phyloP scores from a whole-genome alignment of 2,888 invertebrate genomes.

The Minunthozetes semirufus region DNA sequence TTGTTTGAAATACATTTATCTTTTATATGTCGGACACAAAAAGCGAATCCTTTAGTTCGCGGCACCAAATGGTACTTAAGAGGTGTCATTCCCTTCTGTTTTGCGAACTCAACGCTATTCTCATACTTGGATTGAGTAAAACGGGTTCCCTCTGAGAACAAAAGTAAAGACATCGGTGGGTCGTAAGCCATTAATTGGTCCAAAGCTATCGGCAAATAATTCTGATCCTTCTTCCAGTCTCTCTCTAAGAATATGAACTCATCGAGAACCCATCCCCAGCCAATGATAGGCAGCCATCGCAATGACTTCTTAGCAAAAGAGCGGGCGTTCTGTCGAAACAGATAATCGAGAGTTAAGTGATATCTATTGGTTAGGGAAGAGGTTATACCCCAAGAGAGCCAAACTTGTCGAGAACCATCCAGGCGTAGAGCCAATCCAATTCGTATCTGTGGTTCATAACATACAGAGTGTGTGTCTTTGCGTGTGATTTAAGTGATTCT shows the following conservation, averaged over 20 bases:
- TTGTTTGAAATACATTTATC: slow-evolving; percentile 49
- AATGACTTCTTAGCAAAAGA: slow-evolving; percentile 89
- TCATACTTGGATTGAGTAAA: slow-evolving; percentile 79
- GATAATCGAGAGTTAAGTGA: not conserved
- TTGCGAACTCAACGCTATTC: slow-evolving; percentile 77
- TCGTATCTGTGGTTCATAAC: slow-evolving; percentile 94
- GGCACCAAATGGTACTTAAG: slow-evolving; percentile 85
- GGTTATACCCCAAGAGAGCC: slow-evolving; percentile 65
- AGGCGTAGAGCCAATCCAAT: slow-evolving; percentile 90
- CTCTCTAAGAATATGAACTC: slow-evolving; percentile 90
- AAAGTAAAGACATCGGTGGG: slow-evolving; percentile 72
- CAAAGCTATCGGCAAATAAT: slow-evolving; percentile 70
- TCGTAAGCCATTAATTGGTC: slow-evolving; percentile 77
- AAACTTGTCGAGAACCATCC: slow-evolving; percentile 77
- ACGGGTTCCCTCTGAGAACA: slow-evolving; percentile 89
- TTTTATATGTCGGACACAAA: slow-evolving; percentile 72
- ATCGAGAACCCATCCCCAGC: slow-evolving; percentile 94
- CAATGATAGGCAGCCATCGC: slow-evolving; percentile 78
- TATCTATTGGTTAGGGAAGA: not conserved
- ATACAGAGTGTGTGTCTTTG: slow-evolving; percentile 79
- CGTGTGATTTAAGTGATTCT: slow-evolving; percentile 56
- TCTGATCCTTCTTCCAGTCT: slow-evolving; percentile 81
- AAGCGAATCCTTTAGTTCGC: slow-evolving; percentile 87
- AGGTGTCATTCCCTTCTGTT: slow-evolving; percentile 71
- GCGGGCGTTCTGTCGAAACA: slow-evolving; percentile 70